These are phyloP conservation scores for Drosophila ustulata DNA, from an alignment of 2,888 invertebrate genomes.

Conservation along the genomic window DNA sequence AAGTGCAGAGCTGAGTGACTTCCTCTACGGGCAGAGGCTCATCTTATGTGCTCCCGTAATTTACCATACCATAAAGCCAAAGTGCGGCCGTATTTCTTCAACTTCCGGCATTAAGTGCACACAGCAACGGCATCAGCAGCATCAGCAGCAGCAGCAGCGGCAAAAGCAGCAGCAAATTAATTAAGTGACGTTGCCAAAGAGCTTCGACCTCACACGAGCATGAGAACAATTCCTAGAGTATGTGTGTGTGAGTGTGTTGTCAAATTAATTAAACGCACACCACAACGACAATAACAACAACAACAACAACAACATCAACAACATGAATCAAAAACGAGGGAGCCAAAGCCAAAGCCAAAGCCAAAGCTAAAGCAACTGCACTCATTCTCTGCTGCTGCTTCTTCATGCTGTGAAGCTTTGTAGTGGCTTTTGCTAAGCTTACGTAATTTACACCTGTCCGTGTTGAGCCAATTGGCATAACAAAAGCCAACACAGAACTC, in stretches of 20 bases:
- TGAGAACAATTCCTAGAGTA: conserved; percentile 18
- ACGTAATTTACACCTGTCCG: conserved; percentile 72
- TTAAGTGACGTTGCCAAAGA: conserved; percentile 71
- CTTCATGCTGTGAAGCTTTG: conserved; percentile 39
- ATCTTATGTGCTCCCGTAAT: conserved; percentile 57
- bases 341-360: conserved; percentile 10
- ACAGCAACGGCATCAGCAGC: conserved; percentile 15
- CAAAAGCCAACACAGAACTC: neutral
- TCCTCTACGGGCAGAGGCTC: conserved; percentile 18
- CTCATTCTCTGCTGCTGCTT: conserved; percentile 17
- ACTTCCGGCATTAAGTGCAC: conserved; percentile 76
- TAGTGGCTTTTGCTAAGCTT: conserved; percentile 67
- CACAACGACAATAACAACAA: conserved; percentile 10
- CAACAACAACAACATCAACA: conserved; percentile 21
- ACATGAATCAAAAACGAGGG: neutral
- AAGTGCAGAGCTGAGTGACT: conserved; percentile 40
- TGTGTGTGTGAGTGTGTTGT: conserved; percentile 42
- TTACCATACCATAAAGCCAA: conserved; percentile 61
- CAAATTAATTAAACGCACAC: conserved; percentile 75
- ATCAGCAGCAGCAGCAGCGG: neutral
- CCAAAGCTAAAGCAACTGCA: conserved; percentile 17
- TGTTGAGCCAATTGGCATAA: conserved; percentile 55
- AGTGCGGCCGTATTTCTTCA: conserved; percentile 73
- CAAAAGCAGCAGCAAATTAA: conserved; percentile 59
- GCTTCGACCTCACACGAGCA: conserved; percentile 43